A percentile compares a stretch with the other conserved stretches of the same genome.
Conservation (phyloP, 2,113 vertebrate species). For the Fukomys damarensis region DNA sequence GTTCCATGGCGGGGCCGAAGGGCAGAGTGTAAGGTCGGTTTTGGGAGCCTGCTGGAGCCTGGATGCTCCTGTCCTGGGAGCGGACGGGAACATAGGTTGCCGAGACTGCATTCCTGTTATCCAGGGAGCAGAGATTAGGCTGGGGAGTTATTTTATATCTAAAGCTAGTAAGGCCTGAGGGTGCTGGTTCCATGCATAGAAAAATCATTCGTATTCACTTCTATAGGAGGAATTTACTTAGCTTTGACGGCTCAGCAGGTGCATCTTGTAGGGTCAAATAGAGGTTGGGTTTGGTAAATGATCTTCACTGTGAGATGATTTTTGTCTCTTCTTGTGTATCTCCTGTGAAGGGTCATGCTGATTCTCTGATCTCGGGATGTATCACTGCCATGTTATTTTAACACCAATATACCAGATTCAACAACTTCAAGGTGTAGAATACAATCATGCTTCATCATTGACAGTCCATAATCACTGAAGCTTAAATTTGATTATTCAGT, state of each 20-base stretch:
- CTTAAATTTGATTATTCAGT: background rate
- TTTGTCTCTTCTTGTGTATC: background rate
- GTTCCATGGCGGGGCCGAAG: background rate
- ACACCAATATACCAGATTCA: too few species aligned
- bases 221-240: background rate
- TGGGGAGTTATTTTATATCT: background rate
- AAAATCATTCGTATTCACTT: background rate
- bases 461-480: background rate
- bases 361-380: too few species aligned
- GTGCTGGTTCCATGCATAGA: fast-evolving
- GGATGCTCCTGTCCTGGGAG: too few species aligned
- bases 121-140: background rate
- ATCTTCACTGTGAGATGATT: background rate
- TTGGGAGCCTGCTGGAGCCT: background rate
- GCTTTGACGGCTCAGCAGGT: background rate
- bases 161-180: background rate
- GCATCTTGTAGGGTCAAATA: background rate
- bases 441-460: background rate
- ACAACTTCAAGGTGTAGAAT: background rate
- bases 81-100: fast-evolving
- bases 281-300: background rate
- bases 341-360: background rate
- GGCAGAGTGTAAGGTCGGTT: background rate
- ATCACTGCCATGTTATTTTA: background rate
- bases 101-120: background rate